Evolutionary conservation across 2,797 vertebrate species (phyloP), one percentile per base, ranked within the genome.

Genomic region (Perodicticus potto): DNA sequence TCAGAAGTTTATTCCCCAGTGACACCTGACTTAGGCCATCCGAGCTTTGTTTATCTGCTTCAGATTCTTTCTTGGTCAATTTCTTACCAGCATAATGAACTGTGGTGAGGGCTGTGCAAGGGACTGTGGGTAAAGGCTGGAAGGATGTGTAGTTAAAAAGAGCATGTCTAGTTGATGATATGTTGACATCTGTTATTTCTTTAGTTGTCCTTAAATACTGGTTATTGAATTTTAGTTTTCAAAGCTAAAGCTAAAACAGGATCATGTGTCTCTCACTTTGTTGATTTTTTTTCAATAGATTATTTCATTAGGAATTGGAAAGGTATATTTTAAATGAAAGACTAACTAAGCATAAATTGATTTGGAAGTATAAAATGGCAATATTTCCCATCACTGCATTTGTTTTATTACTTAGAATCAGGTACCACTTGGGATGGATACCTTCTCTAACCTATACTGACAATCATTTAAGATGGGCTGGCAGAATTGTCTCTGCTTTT

Each of bases 211-310:
- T 10, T n/a, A 73, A 34, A 59, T 5, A 73, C n/a, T 65, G 23
- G 73, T 19, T n/a, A 32, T 8, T 95, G 43, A 43, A 76, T 74
- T 93, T 94, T 92, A 89, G 61, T 81, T 81, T 95, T 67, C 55
- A 73, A 67, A 82, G 82, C 25, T 37, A 70, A 95, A 96, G 87
- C 40, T 74, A 59, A 27, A n/a, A 63, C 19, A 88, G 43, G 67
- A 65, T 90, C 53, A n/a, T 81, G 69, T 87, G 22, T 57, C 34
- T 94, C 29, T 83, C 12, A 2, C 27, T 85, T n/a, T 76, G 76
- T 40, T 86, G 45, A 17, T 88, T 32, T 95, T 72, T 92, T n/a
- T 5, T 49, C 10, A 80, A 69, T 34, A 17, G 32, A 43, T 89
- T 86, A 37, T 92, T 77, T 27, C 20, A 23, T 86, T 76, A 95